Evolutionary conservation across 1,140 invertebrate species (phyloP).

Genomic region (Argopecten irradians): DNA sequence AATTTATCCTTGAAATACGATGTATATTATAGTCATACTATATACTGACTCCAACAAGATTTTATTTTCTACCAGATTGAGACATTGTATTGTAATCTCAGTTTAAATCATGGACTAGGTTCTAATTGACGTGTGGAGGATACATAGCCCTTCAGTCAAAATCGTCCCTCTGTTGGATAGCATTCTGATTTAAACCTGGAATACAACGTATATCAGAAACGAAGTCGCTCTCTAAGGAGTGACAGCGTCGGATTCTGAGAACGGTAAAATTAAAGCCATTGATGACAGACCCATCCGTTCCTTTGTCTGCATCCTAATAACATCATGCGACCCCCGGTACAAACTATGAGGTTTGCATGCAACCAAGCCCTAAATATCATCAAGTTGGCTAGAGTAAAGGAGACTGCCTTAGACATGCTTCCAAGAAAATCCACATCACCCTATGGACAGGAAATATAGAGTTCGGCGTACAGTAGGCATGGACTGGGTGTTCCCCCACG

Average conservation of each 20-base stretch:
- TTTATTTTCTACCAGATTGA: no score
- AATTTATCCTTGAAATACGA: no score
- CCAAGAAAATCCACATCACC: neutral
- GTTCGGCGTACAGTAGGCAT: neutral
- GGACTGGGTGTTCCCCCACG: neutral
- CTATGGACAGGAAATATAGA: neutral
- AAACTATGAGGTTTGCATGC: neutral
- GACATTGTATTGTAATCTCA: no score
- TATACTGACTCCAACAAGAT: no score
- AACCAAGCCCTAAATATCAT: neutral
- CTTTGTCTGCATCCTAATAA: neutral
- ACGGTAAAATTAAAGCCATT: neutral
- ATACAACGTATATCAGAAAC: neutral
- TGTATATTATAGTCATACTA: no score
- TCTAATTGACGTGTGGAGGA: neutral
- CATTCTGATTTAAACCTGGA: neutral
- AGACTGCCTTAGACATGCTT: neutral
- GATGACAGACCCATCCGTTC: neutral
- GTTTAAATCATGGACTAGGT: neutral
- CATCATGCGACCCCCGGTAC: neutral
- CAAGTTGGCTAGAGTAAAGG: neutral
- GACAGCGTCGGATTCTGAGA: neutral
- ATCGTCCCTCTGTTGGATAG: neutral
- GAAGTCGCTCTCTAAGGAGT: neutral
- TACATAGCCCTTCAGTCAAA: neutral